Evolutionary conservation across 1,140 invertebrate species (phyloP), one percentile per base, ranked within the genome.

Genomic region (Lepidurus packardi): DNA sequence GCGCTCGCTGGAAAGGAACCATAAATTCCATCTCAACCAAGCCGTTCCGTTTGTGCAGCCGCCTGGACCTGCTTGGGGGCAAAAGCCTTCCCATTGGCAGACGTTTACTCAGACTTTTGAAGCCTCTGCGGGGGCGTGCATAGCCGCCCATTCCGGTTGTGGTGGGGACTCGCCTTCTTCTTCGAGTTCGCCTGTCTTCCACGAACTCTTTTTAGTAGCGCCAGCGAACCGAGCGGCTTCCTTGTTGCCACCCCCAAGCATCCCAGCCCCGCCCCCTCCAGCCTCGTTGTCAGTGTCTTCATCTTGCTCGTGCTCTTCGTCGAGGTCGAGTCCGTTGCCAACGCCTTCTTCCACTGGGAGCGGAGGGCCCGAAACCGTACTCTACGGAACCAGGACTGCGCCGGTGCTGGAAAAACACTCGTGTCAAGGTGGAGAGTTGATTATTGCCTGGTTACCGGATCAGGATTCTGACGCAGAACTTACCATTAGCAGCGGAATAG

Each of bases 1-100:
- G n/a, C 80, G 82, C 25, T 83, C 82, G n/a, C 79, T 84, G 34
- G 83, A 84, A 76, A 80, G 82, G 73, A 84, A 84, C 79, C 81
- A 83, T 80, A 81, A 82, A 78, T 81, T 83, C 77, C 78, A 79
- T 43, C 78, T 82, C 11, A 47, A 24, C 34, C 78, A 79, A 76
- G 11, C 73, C 11, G 75, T 77, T 43, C 80, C 74, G 77, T 73
- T 78, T 43, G 74, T 75, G 74, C 76, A 81, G 73, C 44, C 44
- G 43, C 79, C 79, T 73, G 79, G 80, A 43, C 78, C 79, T 34
- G 53, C 53, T n/a, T 7, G 16, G 7, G 53, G 53, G 21, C 53
- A 65, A 21, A 65, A 65, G 21, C 21, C 53, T 65, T 65, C 53
- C 8, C 53, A 21, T 16, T 65, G 53, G 53, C 53, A 65, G 53